These are phyloP conservation scores for Trypoxylon attenuatum DNA, from an alignment of 2,888 invertebrate species.

Conservation along the genomic window DNA sequence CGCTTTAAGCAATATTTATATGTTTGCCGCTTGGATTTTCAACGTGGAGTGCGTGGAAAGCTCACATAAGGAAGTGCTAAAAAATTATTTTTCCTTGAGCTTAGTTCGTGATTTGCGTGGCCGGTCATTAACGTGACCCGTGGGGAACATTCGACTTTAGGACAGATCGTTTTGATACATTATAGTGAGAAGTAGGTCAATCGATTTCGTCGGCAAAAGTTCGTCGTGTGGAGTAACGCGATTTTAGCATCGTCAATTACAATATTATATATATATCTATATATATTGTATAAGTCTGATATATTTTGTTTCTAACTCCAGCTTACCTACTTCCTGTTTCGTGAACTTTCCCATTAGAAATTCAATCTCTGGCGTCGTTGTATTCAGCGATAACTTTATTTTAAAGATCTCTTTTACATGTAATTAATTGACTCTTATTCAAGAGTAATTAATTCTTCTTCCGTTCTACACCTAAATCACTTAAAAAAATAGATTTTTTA, in stretches of 20 bases:
- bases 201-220: conserved; percentile 62
- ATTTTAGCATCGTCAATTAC: conserved; percentile 53
- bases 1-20: neutral
- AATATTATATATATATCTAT: conserved; percentile 30
- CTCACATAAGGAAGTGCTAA: neutral
- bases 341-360: too few relatives aligned
- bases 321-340: too few relatives aligned
- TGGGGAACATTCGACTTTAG: conserved; percentile 49
- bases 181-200: conserved; percentile 61
- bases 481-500: too few relatives aligned
- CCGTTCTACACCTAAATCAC: too few relatives aligned
- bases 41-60: neutral
- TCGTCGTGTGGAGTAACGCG: conserved; percentile 54
- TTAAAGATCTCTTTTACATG: too few relatives aligned
- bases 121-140: conserved; percentile 36
- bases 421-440: too few relatives aligned
- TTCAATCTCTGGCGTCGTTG: too few relatives aligned
- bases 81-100: neutral
- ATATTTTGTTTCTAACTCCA: too few relatives aligned
- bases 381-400: too few relatives aligned
- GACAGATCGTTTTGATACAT: conserved; percentile 60
- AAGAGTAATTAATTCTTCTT: too few relatives aligned
- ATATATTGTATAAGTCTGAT: too few relatives aligned
- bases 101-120: neutral
- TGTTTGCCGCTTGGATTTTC: too few relatives aligned